Evolutionary conservation across 2,113 vertebrate species (phyloP), one percentile per base, ranked within the genome.

Genomic region (Labeo rohita): DNA sequence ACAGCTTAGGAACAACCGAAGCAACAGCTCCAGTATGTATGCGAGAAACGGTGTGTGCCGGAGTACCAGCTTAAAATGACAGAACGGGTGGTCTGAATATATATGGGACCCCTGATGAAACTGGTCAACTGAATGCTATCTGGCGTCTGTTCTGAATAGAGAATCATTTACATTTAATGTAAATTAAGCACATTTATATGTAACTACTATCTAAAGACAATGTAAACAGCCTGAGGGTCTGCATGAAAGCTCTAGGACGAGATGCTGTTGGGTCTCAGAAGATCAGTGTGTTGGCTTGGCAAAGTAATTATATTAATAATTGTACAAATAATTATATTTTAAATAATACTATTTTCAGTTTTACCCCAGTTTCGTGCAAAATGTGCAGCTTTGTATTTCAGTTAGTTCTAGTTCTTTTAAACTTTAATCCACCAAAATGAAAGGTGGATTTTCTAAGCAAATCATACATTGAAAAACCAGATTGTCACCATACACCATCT

Each of bases 1-100:
- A 73, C 98, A 99, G 89, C 96, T 99, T 75, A 93, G 90, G 92
- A 94, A 92, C 83, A 93, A 93, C 87, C 89, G 92, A 2, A 92
- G 89, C 89, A 86, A 75, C 86, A 83, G 87, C 52, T 68, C 77
- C 11, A 84, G 77, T 85, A 93, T 92, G 87, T 92, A 86, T 49
- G 91, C 91, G 88, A 88, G 91, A 91, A 81, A 86, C 86, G 89
- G 82, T 81, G 39, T n/a, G 36, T 16, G 34, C 13, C 10, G 61
- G 61, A 28, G 61, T 28, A 12, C n/a, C n/a, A 63, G 61, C 59
- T 63, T 50, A 11, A 50, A 11, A 50, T 50, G 49, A 11, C 9
- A 23, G 4, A 18, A 28, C 28, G 56, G 13, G 9, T 3, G 59
- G 21, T 63, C 10, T 4, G 21, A 63, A 8, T 28, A 65, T 65